These are phyloP conservation scores for Takifugu flavidus DNA, from an alignment of 2,113 vertebrate genomes.

Conservation along the genomic window DNA sequence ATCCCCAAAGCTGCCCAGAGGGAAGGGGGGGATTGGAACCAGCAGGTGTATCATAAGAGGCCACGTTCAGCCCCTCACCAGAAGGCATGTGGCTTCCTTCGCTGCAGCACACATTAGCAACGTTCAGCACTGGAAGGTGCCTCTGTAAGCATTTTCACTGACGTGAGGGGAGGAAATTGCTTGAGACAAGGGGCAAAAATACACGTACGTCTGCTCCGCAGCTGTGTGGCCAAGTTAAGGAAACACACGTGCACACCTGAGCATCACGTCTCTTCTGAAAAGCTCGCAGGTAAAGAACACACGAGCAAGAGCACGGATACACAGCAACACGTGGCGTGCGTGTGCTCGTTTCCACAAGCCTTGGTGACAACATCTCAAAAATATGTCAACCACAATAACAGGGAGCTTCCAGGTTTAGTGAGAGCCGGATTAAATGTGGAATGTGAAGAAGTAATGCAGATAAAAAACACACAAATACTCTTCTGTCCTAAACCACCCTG, in stretches of 20 bases:
- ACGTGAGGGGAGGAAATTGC: conserved; percentile 68
- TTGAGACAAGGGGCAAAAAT: conserved; percentile 64
- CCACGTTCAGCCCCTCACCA: conserved; percentile 54
- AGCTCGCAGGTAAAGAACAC: conserved; percentile 5
- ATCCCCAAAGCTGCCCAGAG: conserved; percentile 16
- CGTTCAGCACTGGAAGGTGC: conserved; percentile 52
- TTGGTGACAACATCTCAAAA: conserved; percentile 55
- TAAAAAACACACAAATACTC: not conserved
- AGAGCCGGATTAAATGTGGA: conserved; percentile 1
- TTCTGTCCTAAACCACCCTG: not conserved
- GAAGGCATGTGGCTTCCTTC: conserved; percentile 50
- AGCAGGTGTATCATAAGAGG: conserved; percentile 72
- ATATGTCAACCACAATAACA: conserved; percentile 51
- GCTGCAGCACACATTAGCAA: conserved; percentile 47
- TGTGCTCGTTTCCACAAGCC: conserved; percentile 25
- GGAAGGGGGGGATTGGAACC: conserved; percentile 21
- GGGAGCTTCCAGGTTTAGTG: conserved; percentile 23
- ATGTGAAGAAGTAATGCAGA: not conserved
- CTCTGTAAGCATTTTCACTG: conserved; percentile 64
- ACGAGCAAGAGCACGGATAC: conserved; percentile 30
- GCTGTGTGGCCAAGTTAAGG: conserved; percentile 43
- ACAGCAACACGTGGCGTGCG: conserved; percentile 64
- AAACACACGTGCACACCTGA: conserved; percentile 10
- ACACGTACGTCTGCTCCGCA: conserved; percentile 65
- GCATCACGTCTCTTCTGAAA: conserved; percentile 7